Base-by-base conservation (phyloP, 2,888 invertebrate species). In the Polymixis flavicincta region DNA sequence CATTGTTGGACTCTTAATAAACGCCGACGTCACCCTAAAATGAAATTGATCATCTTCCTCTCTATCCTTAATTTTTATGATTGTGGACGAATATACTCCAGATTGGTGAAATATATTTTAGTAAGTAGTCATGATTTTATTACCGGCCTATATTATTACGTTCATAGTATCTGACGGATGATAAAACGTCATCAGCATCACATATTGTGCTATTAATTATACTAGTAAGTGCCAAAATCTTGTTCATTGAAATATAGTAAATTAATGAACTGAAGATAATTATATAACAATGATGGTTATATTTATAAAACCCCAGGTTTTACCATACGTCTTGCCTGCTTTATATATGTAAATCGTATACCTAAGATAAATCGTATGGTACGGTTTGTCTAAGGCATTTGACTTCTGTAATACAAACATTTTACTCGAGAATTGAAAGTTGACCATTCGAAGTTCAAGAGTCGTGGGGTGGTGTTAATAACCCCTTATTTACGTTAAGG, bases 401-500 rank as follows among this genome's bases (percentile, higher is more conserved):
- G 74, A 80, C 52, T 80, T 55, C 28, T n/a, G 14, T n/a, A 52
- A 57, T 37, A 59, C 14, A 50, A 28, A 54, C 14, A 28, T 67
- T 22, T 11, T 22, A 32, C 19, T n/a, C 28, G 13, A 45, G 1
- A 59, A 32, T 59, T 59, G 11, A 71, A 63, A 60, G 37, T 59
- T 81, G 14, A 6, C 45, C 5, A 54, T 65, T 60, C 50, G 32
- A n/a, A 55, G 59, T 64, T 68, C 22, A 79, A 69, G 57, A 37
- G 42, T 74, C 32, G 25, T 55, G 17, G 42, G 50, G 0, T 48
- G 25, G 32, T 76, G 67, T 54, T 68, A 70, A 68, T 68, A 67
- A 75, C 59, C 65, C 37, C 48, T 25, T 63, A 71, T 76, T 74
- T 69, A 70, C 50, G 59, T 70, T 61, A 79, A 42, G 37, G 22